Percentiles rank a stretch among this genome's conserved stretches.
Evolutionary conservation across 2,113 vertebrate genomes (phyloP).

Genomic region (Perca flavescens): DNA sequence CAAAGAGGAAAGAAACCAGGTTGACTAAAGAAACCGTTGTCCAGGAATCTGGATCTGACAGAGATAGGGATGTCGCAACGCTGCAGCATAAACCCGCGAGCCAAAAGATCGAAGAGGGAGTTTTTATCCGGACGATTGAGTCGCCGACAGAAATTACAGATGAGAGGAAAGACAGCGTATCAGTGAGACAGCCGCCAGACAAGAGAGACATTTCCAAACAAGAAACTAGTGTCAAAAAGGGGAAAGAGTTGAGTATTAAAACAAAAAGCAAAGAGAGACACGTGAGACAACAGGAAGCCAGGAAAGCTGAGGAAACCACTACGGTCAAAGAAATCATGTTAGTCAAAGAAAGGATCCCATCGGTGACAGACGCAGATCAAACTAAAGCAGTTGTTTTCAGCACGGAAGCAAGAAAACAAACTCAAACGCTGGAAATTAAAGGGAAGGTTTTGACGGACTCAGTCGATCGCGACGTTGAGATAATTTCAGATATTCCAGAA

Average conservation of each 20-base stretch:
- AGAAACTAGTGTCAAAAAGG: background rate
- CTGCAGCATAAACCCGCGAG: background rate
- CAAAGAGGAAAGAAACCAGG: conserved; percentile 34
- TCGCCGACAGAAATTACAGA: conserved; percentile 13
- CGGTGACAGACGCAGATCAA: background rate
- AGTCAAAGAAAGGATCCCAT: background rate
- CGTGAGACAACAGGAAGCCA: background rate
- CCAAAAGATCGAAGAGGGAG: conserved; percentile 4
- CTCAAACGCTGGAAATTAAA: background rate
- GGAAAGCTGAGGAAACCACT: background rate
- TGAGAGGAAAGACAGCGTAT: conserved; percentile 46
- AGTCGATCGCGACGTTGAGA: background rate
- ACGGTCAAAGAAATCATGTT: conserved; percentile 11
- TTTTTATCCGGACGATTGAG: conserved; percentile 21
- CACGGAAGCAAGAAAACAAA: conserved; percentile 17
- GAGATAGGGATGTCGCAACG: background rate
- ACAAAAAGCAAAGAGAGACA: conserved; percentile 18
- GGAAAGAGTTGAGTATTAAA: background rate
- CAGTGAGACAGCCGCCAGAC: background rate
- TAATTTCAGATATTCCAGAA: background rate
- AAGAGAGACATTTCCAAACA: background rate
- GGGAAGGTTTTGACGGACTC: background rate
- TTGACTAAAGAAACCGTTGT: background rate
- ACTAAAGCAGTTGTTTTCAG: background rate
- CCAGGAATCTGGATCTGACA: conserved; percentile 9